phyloP scores from a whole-genome alignment of 2,888 invertebrate species.

The Aphidoletes aphidimyza region DNA sequence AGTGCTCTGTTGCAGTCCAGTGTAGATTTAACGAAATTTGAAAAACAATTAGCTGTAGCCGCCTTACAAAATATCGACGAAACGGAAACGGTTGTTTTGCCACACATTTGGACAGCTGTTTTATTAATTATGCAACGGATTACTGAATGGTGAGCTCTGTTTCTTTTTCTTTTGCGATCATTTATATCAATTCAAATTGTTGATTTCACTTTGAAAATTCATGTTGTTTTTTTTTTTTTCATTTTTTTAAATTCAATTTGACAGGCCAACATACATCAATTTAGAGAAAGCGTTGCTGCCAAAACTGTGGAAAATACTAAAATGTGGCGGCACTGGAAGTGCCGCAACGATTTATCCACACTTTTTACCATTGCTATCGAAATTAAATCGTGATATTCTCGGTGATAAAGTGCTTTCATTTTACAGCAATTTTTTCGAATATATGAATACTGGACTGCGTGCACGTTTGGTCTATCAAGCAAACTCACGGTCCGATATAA shows the following conservation, averaged over 20 bases:
- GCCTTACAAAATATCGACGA: slow-evolving; percentile 76
- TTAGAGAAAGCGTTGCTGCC: slow-evolving; percentile 79
- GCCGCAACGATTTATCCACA: slow-evolving; percentile 78
- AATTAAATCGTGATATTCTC: slow-evolving; percentile 68
- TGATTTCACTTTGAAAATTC: too few species aligned
- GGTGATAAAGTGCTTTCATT: slow-evolving; percentile 66
- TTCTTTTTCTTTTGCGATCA: neutral
- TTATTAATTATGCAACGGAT: slow-evolving; percentile 72
- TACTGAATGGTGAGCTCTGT: slow-evolving; percentile 64
- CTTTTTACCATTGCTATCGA: slow-evolving; percentile 79
- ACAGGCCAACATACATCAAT: slow-evolving; percentile 70
- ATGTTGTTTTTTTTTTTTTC: neutral
- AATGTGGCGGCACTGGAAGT: slow-evolving; percentile 80
- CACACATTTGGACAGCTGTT: slow-evolving; percentile 80
- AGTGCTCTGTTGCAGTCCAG: slow-evolving; percentile 72
- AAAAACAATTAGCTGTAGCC: slow-evolving; percentile 69
- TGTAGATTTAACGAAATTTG: slow-evolving; percentile 69
- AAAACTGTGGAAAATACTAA: slow-evolving; percentile 75
- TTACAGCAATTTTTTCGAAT: slow-evolving; percentile 75
- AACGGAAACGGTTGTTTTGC: slow-evolving; percentile 73
- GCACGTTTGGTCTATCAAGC: slow-evolving; percentile 63
- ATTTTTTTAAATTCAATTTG: neutral
- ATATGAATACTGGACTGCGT: slow-evolving; percentile 74
- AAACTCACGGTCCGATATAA: slow-evolving; percentile 76
- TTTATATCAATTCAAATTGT: neutral